Percentiles rank a stretch among this genome's conserved stretches.
Evolutionary conservation across 2,888 invertebrate genomes (phyloP).

Genomic region (Phytoseiulus persimilis): DNA sequence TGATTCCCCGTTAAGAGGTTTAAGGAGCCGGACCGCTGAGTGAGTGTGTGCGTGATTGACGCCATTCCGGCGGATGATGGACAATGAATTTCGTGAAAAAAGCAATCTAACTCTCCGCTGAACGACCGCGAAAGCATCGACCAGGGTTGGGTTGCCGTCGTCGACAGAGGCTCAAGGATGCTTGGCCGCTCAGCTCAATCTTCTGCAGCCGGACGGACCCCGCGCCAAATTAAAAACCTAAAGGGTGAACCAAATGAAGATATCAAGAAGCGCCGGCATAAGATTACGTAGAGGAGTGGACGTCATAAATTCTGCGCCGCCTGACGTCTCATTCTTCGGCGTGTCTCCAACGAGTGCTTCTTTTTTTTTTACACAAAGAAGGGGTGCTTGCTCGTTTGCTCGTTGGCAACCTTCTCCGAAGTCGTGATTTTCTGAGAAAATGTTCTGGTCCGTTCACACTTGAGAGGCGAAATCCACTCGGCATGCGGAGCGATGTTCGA

Average conservation of each 20-base stretch:
- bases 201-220: not conserved
- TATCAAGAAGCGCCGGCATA: slow-evolving; percentile 5
- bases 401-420: not conserved
- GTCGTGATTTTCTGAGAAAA: not conserved
- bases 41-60: not conserved
- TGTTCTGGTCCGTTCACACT: not conserved
- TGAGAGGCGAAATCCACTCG: not conserved
- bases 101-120: not conserved
- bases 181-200: not conserved
- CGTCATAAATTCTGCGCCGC: not conserved
- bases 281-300: not conserved
- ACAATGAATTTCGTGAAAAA: not conserved
- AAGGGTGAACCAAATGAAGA: not conserved
- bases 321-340: not conserved
- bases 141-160: not conserved
- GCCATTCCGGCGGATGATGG: not conserved
- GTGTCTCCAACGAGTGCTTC: not conserved
- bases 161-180: not conserved
- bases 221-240: not conserved
- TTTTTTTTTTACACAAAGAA: not conserved
- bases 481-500: not conserved
- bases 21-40: not conserved
- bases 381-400: not conserved
- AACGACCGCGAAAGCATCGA: not conserved
- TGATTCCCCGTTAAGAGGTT: not conserved